Evolutionary conservation across 2,888 invertebrate genomes (phyloP).

Genomic region (Metallyticus violacea): DNA sequence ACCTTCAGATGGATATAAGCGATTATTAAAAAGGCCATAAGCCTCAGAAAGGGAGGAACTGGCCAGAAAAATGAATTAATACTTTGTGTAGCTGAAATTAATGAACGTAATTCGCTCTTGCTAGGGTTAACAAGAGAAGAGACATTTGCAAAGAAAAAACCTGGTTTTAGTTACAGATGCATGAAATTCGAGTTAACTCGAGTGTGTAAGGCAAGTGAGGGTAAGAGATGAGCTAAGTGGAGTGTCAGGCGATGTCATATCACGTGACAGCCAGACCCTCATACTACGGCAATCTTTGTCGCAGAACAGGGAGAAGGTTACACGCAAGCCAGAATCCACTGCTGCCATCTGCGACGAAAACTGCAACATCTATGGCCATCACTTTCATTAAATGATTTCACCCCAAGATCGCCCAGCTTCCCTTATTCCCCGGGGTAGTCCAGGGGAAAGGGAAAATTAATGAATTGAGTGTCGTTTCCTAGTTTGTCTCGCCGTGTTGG

Average conservation of each 20-base stretch:
- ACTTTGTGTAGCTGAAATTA: not conserved
- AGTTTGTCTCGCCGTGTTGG: not conserved
- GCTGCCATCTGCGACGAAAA: not conserved
- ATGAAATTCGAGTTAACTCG: not conserved
- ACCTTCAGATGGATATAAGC: too few relatives aligned
- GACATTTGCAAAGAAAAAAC: not conserved
- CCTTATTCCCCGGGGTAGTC: not conserved
- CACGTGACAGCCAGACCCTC: not conserved
- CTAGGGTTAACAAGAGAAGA: not conserved
- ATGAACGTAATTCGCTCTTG: not conserved
- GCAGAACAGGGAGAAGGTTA: not conserved
- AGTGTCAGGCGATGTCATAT: slow-evolving; percentile 6
- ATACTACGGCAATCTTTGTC: not conserved
- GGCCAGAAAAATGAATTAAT: not conserved
- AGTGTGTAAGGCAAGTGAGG: not conserved
- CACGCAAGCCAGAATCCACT: not conserved
- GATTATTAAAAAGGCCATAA: not conserved
- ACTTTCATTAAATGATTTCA: not conserved
- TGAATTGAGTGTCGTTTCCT: not conserved
- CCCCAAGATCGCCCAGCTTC: too few relatives aligned
- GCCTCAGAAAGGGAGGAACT: not conserved
- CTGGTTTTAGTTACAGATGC: not conserved
- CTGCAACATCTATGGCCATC: not conserved
- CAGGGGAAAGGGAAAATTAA: not conserved
- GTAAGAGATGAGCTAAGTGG: not conserved